Conservation (phyloP, 2,888 invertebrate genomes). For the Microctonus aethiopoides region DNA sequence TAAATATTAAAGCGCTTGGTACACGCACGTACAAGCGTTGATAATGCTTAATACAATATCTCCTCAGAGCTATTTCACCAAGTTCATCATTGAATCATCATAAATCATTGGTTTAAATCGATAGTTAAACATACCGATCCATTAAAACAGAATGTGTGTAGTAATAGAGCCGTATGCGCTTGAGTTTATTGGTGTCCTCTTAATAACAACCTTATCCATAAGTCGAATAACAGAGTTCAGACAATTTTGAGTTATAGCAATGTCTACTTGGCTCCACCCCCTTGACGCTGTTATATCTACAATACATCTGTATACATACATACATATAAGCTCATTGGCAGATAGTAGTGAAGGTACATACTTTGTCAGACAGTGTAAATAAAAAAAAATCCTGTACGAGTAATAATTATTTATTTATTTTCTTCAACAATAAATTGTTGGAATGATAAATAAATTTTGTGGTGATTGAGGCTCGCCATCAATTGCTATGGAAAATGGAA, state of each 20-base stretch:
- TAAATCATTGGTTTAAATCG: constrained; percentile 58
- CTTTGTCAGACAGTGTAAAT: constrained; percentile 7
- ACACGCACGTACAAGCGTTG: neutral
- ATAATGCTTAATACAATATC: neutral
- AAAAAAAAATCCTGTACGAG: neutral
- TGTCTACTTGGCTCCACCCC: constrained; percentile 44
- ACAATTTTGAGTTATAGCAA: constrained; percentile 55
- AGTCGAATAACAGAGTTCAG: constrained; percentile 55
- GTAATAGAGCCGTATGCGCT: constrained; percentile 63
- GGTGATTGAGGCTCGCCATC: neutral
- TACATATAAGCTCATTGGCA: neutral
- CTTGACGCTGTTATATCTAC: constrained; percentile 38
- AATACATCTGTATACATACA: too few relatives aligned
- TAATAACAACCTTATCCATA: constrained; percentile 56
- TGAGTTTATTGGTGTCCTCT: constrained; percentile 64
- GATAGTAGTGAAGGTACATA: constrained; percentile 11
- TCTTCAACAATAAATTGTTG: neutral
- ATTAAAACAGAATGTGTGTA: constrained; percentile 46
- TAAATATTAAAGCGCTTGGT: neutral
- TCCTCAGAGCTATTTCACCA: neutral
- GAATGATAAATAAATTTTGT: neutral
- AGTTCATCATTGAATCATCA: constrained; percentile 43
- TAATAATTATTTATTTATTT: neutral
- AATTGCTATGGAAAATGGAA: neutral
- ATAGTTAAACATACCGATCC: constrained; percentile 56